Evolutionary conservation across 2,797 vertebrate genomes (phyloP).

Genomic region (Diglossa cyanea): DNA sequence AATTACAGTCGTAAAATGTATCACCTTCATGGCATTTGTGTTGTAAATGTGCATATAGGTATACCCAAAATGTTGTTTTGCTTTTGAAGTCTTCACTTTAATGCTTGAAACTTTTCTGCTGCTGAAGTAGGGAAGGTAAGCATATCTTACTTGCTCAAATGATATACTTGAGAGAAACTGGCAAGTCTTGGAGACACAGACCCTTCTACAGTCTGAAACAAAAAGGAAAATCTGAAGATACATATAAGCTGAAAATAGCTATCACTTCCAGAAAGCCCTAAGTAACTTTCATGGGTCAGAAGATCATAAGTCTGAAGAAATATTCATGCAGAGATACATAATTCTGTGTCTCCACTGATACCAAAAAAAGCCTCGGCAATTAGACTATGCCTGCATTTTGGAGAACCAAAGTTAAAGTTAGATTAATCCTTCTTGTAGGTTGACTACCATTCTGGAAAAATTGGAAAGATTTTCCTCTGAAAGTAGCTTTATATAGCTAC

Average conservation of each 20-base stretch:
- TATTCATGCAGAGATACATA: background rate
- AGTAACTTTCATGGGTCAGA: background rate
- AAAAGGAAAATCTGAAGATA: background rate
- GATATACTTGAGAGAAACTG: background rate
- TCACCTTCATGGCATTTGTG: background rate
- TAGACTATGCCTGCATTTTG: background rate
- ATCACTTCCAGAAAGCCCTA: background rate
- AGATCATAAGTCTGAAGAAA: background rate
- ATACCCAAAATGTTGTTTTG: background rate
- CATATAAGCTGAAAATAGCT: background rate
- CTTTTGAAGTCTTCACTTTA: background rate
- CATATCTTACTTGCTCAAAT: background rate
- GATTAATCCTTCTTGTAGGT: background rate
- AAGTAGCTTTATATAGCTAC: background rate
- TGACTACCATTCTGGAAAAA: background rate
- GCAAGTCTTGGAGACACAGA: background rate
- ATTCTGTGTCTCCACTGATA: background rate
- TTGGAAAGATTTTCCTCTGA: background rate
- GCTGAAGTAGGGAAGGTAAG: background rate
- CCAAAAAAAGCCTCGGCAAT: background rate
- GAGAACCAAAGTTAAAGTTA: background rate
- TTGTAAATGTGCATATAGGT: background rate
- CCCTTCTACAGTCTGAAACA: background rate
- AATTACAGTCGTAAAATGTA: background rate
- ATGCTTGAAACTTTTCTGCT: background rate